These are phyloP conservation scores for Ecliptopera silaceata DNA, from an alignment of 2,888 invertebrate genomes.

Conservation along the genomic window DNA sequence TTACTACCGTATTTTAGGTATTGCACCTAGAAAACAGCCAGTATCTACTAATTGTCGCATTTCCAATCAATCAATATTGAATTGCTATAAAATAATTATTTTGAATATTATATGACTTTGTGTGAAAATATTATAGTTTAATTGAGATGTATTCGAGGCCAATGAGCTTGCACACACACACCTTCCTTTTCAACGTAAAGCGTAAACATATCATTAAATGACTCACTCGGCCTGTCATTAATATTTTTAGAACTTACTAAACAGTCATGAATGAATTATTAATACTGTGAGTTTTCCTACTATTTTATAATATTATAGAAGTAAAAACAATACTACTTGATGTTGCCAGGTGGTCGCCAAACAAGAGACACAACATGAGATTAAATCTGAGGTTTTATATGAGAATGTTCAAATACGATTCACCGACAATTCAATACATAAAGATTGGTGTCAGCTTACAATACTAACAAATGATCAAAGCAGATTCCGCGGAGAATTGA, in stretches of 20 bases:
- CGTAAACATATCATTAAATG: slow-evolving; percentile 48
- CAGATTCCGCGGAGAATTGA: slow-evolving; percentile 45
- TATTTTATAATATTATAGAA: not conserved
- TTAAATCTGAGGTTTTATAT: slow-evolving; percentile 23
- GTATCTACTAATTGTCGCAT: not conserved
- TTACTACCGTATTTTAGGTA: not conserved
- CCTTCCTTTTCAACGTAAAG: slow-evolving; percentile 41
- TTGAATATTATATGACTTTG: not conserved
- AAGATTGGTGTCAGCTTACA: slow-evolving; percentile 48
- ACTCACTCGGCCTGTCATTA: slow-evolving; percentile 61
- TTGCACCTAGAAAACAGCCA: not conserved
- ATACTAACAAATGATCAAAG: slow-evolving; percentile 42
- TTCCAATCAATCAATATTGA: not conserved
- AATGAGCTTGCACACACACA: slow-evolving; percentile 14
- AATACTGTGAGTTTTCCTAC: not conserved
- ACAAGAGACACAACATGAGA: not conserved
- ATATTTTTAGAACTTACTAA: slow-evolving; percentile 67
- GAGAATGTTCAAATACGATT: slow-evolving; percentile 27
- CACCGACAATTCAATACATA: slow-evolving; percentile 43
- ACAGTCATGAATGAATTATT: slow-evolving; percentile 10
- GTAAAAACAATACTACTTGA: no score
- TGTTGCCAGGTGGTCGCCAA: slow-evolving; percentile 13
- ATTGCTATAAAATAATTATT: no score
- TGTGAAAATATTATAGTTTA: not conserved
- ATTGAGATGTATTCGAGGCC: not conserved